These are phyloP conservation scores for Coreius guichenoti DNA, from an alignment of 2,797 vertebrate genomes.

Conservation along the genomic window DNA sequence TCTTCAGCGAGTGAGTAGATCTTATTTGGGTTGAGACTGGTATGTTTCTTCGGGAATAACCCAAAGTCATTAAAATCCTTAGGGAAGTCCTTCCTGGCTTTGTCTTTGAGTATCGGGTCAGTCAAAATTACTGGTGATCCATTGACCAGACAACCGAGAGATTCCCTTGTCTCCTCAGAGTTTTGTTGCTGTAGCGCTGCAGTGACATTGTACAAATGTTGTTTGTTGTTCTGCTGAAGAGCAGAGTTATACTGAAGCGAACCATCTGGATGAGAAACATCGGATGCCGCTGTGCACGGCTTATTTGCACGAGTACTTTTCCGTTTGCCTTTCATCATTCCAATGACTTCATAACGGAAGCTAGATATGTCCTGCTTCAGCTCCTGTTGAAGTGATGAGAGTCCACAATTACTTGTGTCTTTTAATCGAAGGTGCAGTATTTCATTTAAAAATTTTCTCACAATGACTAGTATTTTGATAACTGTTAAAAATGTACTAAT, in stretches of 20 bases:
- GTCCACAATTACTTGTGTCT: neutral
- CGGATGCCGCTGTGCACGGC: slow-evolving; percentile 69
- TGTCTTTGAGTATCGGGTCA: slow-evolving; percentile 73
- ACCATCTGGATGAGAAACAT: slow-evolving; percentile 81
- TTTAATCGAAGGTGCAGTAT: neutral
- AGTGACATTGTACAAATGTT: slow-evolving; percentile 43
- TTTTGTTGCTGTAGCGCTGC: slow-evolving; percentile 74
- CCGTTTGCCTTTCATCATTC: slow-evolving; percentile 86
- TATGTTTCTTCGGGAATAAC: slow-evolving; percentile 79
- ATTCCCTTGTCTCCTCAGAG: slow-evolving; percentile 43
- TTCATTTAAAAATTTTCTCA: neutral
- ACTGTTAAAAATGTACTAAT: neutral
- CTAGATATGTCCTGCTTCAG: slow-evolving; percentile 99
- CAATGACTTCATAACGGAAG: slow-evolving; percentile 96
- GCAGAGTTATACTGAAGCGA: slow-evolving; percentile 75
- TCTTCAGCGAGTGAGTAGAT: slow-evolving; percentile 82
- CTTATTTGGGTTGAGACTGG: slow-evolving; percentile 70
- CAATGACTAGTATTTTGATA: neutral
- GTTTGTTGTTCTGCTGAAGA: slow-evolving; percentile 19
- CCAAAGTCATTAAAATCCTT: slow-evolving; percentile 78
- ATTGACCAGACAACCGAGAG: slow-evolving; percentile 69
- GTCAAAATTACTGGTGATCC: slow-evolving; percentile 73
- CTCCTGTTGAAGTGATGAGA: slow-evolving; percentile 78
- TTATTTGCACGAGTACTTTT: slow-evolving; percentile 69
- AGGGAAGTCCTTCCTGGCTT: slow-evolving; percentile 75